Conservation (phyloP, 2,888 invertebrate species). For the Drosophila hamatofila region DNA sequence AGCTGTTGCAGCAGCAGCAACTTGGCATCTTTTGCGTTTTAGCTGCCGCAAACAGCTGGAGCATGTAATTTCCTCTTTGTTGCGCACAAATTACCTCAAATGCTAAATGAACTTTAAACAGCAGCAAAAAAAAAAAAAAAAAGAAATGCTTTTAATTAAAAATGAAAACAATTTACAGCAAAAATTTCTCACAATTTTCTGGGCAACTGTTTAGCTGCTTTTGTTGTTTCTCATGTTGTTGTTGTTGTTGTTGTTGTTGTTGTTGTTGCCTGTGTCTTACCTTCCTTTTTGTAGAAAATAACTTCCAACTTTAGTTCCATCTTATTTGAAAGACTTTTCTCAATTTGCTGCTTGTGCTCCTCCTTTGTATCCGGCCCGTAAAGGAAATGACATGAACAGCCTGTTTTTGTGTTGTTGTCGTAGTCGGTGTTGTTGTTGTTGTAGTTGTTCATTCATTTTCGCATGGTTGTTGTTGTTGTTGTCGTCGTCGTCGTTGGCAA, state of each 20-base stretch:
- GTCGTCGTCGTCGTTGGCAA: conserved; percentile 38
- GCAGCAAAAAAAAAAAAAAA: background rate
- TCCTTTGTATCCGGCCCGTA: conserved; percentile 96
- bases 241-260: conserved; percentile 11
- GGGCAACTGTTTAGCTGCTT: conserved; percentile 10
- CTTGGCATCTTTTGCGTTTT: background rate
- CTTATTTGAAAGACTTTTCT: conserved; percentile 94
- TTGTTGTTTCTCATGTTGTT: conserved; percentile 7
- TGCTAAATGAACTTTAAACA: conserved; percentile 49
- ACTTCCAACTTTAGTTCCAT: conserved; percentile 97
- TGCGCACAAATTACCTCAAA: conserved; percentile 50
- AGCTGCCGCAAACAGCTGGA: conserved; percentile 19
- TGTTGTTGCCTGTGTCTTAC: conserved; percentile 86
- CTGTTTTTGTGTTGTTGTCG: conserved; percentile 60
- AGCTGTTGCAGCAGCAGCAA: background rate
- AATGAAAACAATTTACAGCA: conserved; percentile 67
- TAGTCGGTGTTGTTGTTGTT: conserved; percentile 19
- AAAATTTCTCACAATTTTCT: conserved; percentile 42
- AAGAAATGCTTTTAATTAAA: conserved; percentile 62
- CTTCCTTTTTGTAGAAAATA: conserved; percentile 97
- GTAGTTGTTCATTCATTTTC: conserved; percentile 32
- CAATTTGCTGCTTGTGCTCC: conserved; percentile 95
- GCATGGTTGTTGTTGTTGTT: conserved; percentile 24
- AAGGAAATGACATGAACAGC: conserved; percentile 97
- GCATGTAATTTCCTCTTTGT: conserved; percentile 55